These are phyloP conservation scores for Cyanoramphus novaezelandiae DNA, from an alignment of 2,113 vertebrate species.

Conservation along the genomic window DNA sequence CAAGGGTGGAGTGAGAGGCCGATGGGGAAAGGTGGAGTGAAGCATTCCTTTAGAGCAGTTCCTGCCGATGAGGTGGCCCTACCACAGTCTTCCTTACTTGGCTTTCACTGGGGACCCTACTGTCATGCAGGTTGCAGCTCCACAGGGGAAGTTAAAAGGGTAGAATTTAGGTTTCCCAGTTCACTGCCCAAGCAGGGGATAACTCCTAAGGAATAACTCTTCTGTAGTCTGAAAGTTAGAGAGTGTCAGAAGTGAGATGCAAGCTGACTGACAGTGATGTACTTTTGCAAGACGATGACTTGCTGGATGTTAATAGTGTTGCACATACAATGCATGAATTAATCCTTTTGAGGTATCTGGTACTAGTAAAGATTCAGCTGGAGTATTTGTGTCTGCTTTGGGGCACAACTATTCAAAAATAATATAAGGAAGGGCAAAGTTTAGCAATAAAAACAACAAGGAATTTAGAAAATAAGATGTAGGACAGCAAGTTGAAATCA, in stretches of 20 bases:
- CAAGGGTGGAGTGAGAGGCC: rapidly evolving
- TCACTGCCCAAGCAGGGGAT: not conserved
- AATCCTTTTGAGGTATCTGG: not conserved
- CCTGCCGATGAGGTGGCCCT: not conserved
- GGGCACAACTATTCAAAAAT: not conserved
- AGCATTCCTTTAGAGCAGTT: not conserved
- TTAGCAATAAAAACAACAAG: not conserved
- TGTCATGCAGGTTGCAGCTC: not conserved
- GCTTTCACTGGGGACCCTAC: rapidly evolving
- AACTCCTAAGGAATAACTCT: not conserved
- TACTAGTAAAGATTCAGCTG: not conserved
- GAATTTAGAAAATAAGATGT: not conserved
- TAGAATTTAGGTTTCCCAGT: not conserved
- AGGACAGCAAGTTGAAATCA: not conserved
- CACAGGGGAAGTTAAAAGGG: not conserved
- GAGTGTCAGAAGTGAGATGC: not conserved
- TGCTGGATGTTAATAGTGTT: not conserved
- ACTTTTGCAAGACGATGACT: not conserved
- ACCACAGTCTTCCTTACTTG: rapidly evolving
- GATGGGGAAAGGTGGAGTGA: not conserved
- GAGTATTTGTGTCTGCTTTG: not conserved
- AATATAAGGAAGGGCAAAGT: not conserved
- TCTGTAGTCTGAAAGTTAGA: not conserved
- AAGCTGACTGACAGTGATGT: rapidly evolving
- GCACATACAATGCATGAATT: rapidly evolving